These are phyloP conservation scores for Enteromius paludinosus DNA, from an alignment of 2,797 vertebrate genomes.

Conservation along the genomic window DNA sequence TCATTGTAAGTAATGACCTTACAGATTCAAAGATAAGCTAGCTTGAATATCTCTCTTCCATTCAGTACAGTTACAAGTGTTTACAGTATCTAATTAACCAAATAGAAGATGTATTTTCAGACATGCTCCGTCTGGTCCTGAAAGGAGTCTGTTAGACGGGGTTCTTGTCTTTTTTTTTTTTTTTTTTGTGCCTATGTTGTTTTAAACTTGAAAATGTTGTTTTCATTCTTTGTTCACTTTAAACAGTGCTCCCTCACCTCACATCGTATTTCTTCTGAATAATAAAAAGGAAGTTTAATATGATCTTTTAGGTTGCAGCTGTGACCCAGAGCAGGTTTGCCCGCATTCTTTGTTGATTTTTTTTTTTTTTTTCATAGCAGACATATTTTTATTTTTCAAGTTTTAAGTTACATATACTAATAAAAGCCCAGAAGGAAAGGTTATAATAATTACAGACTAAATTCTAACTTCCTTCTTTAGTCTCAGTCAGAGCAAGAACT, in stretches of 20 bases:
- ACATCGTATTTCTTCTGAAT: conserved; percentile 44
- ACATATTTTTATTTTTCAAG: conserved; percentile 56
- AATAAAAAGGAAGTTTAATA: conserved; percentile 31
- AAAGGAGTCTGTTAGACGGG: conserved; percentile 69
- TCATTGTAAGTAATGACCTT: conserved; percentile 68
- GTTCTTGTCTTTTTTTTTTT: conserved; percentile 58
- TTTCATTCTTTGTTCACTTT: conserved; percentile 51
- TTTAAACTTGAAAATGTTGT: conserved; percentile 78
- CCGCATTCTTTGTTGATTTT: background rate
- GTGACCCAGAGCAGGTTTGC: conserved; percentile 1
- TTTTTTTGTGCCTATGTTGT: conserved; percentile 70
- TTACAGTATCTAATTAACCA: conserved; percentile 84
- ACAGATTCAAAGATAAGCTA: conserved; percentile 84
- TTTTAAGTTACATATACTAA: conserved; percentile 20
- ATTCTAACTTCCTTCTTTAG: background rate
- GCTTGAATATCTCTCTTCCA: conserved; percentile 75
- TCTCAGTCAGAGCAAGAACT: background rate
- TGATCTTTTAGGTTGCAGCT: conserved; percentile 25
- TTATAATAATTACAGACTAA: background rate
- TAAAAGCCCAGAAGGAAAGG: background rate
- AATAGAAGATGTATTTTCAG: conserved; percentile 77
- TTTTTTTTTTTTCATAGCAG: conserved; percentile 35
- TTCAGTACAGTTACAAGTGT: conserved; percentile 81
- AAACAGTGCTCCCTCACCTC: conserved; percentile 75
- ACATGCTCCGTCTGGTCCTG: conserved; percentile 68